Evolutionary conservation across 2,113 vertebrate species (phyloP).

Genomic region (Tympanuchus pallidicinctus): DNA sequence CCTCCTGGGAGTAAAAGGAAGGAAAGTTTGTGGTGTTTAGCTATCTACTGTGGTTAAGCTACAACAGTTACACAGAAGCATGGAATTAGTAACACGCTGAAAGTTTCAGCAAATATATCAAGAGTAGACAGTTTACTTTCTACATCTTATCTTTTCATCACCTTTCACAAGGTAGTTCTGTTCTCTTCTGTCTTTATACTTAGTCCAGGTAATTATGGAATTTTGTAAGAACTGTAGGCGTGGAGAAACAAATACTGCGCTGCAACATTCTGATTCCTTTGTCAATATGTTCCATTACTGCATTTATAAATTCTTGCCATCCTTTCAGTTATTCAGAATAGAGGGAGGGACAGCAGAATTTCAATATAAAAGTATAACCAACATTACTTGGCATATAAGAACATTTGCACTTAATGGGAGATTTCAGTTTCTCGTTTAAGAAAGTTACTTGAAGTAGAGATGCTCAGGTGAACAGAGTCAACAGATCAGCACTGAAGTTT

Average conservation of each 20-base stretch:
- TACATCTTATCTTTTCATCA: background rate
- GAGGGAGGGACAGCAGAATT: background rate
- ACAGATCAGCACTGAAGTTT: background rate
- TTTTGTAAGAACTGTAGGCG: background rate
- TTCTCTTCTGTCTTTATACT: background rate
- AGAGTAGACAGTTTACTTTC: background rate
- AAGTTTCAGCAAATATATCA: background rate
- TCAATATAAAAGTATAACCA: background rate
- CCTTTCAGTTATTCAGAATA: background rate
- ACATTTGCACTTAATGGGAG: background rate
- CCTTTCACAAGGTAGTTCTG: background rate
- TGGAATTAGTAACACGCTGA: background rate
- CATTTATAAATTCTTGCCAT: background rate
- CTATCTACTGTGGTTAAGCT: background rate
- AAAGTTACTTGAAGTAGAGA: background rate
- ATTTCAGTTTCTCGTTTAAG: background rate
- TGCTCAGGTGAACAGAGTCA: background rate
- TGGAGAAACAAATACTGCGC: background rate
- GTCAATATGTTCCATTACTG: background rate
- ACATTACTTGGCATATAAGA: background rate
- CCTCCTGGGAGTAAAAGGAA: background rate
- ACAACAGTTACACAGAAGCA: background rate
- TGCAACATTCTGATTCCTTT: background rate
- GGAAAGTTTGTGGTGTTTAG: background rate
- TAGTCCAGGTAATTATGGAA: background rate